A percentile compares a stretch with the other conserved stretches of the same genome.
Conservation (phyloP, 1,140 invertebrate genomes). For the Panagrolaimus sp. region DNA sequence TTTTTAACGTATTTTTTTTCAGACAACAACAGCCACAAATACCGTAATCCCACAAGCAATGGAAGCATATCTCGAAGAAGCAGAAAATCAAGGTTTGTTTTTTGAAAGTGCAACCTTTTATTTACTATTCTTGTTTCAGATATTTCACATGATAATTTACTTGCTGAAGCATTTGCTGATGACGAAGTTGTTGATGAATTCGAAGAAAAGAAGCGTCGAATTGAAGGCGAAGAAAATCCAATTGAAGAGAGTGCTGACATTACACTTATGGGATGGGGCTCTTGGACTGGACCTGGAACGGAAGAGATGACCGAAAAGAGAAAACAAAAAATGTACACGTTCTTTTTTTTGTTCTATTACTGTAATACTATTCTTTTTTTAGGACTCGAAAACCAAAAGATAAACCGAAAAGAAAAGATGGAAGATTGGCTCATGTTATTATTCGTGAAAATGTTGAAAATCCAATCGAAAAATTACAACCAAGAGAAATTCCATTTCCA, state of each 20-base stretch:
- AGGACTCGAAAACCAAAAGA: conserved; percentile 66
- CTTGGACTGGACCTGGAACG: conserved; percentile 79
- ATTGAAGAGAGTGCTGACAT: conserved; percentile 71
- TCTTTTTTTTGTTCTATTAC: too few relatives aligned
- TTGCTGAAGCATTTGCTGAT: conserved; percentile 87
- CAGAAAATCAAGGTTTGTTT: neutral
- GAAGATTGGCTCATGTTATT: conserved; percentile 69
- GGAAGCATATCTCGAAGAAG: conserved; percentile 9
- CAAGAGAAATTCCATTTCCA: conserved; percentile 76
- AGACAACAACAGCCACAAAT: neutral
- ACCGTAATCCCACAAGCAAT: neutral
- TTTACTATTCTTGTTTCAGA: neutral
- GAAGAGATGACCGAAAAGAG: conserved; percentile 52
- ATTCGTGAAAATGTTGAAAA: conserved; percentile 41
- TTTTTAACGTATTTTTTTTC: neutral
- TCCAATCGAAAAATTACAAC: conserved; percentile 56
- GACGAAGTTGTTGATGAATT: conserved; percentile 80
- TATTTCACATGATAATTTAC: conserved; percentile 66
- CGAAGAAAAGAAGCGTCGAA: conserved; percentile 71
- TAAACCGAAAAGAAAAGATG: conserved; percentile 44
- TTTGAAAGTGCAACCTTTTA: too few relatives aligned
- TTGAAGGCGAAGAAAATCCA: conserved; percentile 63
- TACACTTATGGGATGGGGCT: conserved; percentile 86
- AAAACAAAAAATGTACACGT: too few relatives aligned
- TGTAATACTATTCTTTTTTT: conserved; percentile 73